Evolutionary conservation across 2,797 vertebrate genomes (phyloP).

Genomic region (Australoheros facetus): DNA sequence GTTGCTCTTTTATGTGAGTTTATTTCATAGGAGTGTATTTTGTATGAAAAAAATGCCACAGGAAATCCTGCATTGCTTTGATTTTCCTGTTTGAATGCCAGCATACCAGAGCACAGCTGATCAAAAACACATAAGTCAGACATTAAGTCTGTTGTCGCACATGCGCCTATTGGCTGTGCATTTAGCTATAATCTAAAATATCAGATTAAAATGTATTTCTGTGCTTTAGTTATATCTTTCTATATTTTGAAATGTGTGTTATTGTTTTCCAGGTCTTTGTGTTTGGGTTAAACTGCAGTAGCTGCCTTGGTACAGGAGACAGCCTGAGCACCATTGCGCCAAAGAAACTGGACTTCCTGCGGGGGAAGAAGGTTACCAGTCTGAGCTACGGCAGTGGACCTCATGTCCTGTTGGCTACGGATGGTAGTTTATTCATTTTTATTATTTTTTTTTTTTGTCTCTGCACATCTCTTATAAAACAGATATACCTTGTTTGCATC

Average conservation of each 20-base stretch:
- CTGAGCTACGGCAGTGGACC: constrained; percentile 94
- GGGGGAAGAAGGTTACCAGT: constrained; percentile 89
- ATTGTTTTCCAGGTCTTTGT: constrained; percentile 84
- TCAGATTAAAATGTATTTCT: fast-evolving
- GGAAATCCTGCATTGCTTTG: neutral
- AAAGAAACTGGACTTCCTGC: constrained; percentile 90
- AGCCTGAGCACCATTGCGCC: constrained; percentile 89
- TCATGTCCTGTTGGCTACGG: constrained; percentile 89
- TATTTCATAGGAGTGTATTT: neutral
- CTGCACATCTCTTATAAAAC: fast-evolving
- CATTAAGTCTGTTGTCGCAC: neutral
- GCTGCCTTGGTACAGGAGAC: constrained; percentile 94
- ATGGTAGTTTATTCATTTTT: constrained; percentile 76
- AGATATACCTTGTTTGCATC: neutral
- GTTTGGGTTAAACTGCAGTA: constrained; percentile 91
- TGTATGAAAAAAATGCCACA: neutral
- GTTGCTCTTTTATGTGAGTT: fast-evolving
- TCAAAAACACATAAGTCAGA: neutral
- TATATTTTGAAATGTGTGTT: neutral
- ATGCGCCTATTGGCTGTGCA: neutral
- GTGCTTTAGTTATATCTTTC: neutral
- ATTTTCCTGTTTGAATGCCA: neutral
- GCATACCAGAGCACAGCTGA: neutral
- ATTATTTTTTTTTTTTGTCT: neutral
- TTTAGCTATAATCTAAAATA: neutral